phyloP scores from a whole-genome alignment of 1,140 invertebrate genomes.

The Atta texana region DNA sequence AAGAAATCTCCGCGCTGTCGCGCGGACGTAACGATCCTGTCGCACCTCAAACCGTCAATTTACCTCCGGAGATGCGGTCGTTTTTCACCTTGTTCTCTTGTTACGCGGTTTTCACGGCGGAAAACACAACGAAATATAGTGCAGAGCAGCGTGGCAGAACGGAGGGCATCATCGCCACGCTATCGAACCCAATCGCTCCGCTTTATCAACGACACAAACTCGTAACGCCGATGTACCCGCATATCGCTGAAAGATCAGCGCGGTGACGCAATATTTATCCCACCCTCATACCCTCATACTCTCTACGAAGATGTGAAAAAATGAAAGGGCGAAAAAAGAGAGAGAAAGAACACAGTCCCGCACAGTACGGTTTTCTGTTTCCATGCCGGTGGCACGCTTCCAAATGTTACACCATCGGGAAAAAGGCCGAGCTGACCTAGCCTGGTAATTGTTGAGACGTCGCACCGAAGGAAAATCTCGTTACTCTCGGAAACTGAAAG shows the following conservation, averaged over 20 bases:
- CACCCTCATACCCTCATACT: conserved; percentile 16
- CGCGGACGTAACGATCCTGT: conserved; percentile 54
- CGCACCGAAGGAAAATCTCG: conserved; percentile 28
- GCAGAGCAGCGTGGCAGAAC: neutral
- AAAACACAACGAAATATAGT: conserved; percentile 29
- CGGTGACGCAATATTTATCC: conserved; percentile 54
- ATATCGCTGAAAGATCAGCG: conserved; percentile 41
- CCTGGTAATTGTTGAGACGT: conserved; percentile 50
- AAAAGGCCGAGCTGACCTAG: conserved; percentile 25
- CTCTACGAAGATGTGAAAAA: conserved; percentile 9
- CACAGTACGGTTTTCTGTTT: conserved; percentile 29
- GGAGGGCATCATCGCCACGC: conserved; percentile 27
- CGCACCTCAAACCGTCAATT: conserved; percentile 59
- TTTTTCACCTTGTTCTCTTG: conserved; percentile 62
- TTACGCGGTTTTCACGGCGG: conserved; percentile 37
- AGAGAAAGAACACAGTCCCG: neutral
- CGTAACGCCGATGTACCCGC: conserved; percentile 33
- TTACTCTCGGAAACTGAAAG: conserved; percentile 34
- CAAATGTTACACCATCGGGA: conserved; percentile 35
- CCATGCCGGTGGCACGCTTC: conserved; percentile 29
- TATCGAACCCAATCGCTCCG: conserved; percentile 38
- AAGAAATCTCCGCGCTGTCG: conserved; percentile 60
- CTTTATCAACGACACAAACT: conserved; percentile 49
- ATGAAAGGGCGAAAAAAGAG: neutral
- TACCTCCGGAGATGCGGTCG: conserved; percentile 52